Conservation (phyloP, 2,113 vertebrate genomes). For the Podarcis raffonei region DNA sequence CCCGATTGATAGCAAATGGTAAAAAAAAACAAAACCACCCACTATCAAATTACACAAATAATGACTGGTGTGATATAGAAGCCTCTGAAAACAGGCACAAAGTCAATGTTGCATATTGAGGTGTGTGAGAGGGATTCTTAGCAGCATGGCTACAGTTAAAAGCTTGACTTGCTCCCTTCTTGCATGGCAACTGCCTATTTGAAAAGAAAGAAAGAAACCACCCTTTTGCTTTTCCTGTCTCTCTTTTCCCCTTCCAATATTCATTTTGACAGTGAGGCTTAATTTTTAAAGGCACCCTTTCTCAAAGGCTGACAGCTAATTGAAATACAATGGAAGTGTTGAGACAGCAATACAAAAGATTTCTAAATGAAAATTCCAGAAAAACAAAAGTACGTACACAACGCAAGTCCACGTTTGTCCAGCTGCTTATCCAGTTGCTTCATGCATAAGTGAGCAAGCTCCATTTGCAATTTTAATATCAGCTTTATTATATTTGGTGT, state of each 20-base stretch:
- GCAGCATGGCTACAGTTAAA: not conserved
- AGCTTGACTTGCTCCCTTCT: not conserved
- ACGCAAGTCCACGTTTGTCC: not conserved
- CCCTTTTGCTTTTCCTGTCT: not conserved
- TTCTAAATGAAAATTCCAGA: not conserved
- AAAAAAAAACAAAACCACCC: too few relatives aligned
- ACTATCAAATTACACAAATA: not conserved
- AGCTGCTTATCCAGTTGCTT: not conserved
- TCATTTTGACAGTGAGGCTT: not conserved
- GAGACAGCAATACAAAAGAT: not conserved
- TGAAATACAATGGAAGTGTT: not conserved
- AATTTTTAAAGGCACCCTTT: not conserved
- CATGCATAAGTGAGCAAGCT: not conserved
- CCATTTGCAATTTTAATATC: not conserved
- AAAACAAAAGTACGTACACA: not conserved
- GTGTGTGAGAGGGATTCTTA: not conserved
- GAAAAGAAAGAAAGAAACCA: not conserved
- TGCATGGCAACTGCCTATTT: not conserved
- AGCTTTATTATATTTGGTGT: not conserved
- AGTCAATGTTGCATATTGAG: not conserved
- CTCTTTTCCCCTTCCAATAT: not conserved
- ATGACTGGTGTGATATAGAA: not conserved
- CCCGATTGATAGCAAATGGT: too few relatives aligned
- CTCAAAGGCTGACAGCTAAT: not conserved
- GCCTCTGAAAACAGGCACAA: not conserved